Evolutionary conservation across 2,113 vertebrate genomes (phyloP).

Genomic region (Hydropotes inermis): DNA sequence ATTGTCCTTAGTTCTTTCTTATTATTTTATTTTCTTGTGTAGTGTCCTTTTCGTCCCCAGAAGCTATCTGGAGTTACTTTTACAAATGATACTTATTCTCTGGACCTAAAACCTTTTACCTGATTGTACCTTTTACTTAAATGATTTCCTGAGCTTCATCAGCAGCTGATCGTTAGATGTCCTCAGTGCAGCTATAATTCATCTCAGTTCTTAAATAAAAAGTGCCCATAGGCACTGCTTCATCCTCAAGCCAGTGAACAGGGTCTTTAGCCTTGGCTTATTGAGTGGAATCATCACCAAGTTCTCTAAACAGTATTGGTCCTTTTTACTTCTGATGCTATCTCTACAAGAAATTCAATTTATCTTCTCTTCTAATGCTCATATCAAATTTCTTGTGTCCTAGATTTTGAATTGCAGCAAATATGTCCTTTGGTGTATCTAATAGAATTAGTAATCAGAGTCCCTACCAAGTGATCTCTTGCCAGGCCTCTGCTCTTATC

Average conservation of each 20-base stretch:
- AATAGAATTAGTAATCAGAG: conserved; percentile 40
- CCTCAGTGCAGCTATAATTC: conserved; percentile 42
- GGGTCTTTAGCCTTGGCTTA: background rate
- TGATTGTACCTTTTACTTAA: conserved; percentile 58
- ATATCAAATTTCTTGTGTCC: conserved; percentile 47
- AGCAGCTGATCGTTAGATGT: conserved; percentile 51
- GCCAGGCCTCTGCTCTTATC: background rate
- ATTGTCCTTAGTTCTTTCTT: background rate
- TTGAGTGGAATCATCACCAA: background rate
- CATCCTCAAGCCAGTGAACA: conserved; percentile 18
- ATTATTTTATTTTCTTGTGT: background rate
- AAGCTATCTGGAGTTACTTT: conserved; percentile 22
- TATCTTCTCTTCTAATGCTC: conserved; percentile 58
- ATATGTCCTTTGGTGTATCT: background rate
- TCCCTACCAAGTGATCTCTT: background rate
- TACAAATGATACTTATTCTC: conserved; percentile 41
- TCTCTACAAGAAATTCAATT: conserved; percentile 58
- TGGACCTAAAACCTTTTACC: conserved; percentile 41
- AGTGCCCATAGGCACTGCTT: conserved; percentile 25
- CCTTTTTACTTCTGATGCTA: background rate
- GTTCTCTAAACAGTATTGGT: conserved; percentile 11
- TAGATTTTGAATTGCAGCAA: conserved; percentile 63
- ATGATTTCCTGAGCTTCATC: conserved; percentile 50
- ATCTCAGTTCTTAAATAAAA: conserved; percentile 48
- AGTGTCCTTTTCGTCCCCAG: conserved; percentile 22